Percentiles rank a stretch among this genome's conserved stretches.
phyloP scores from a whole-genome alignment of 2,113 vertebrate species.

The Vombatus ursinus region DNA sequence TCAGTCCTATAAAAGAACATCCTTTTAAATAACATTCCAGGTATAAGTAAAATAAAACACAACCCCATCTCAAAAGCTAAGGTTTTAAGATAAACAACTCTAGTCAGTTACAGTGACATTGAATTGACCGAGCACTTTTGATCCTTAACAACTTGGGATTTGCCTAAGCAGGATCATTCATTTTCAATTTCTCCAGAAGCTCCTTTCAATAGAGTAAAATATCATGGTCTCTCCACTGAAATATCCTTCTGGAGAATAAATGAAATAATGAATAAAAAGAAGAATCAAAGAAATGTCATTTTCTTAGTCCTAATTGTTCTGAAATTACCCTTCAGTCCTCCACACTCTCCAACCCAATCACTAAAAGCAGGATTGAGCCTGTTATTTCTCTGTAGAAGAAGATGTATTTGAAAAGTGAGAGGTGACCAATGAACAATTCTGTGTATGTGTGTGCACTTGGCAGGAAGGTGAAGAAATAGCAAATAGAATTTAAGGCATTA shows the following conservation, averaged over 20 bases:
- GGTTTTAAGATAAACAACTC: too few species aligned
- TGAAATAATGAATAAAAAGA: constrained; percentile 7
- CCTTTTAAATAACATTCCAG: not conserved
- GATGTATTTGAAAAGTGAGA: not conserved
- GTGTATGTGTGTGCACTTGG: not conserved
- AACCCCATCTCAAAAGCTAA: too few species aligned
- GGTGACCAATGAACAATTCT: not conserved
- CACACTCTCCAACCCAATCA: not conserved
- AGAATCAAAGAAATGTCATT: not conserved
- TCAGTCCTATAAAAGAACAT: not conserved
- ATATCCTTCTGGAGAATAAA: not conserved
- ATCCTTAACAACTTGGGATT: not conserved
- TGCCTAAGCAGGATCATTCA: not conserved
- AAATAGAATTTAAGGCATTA: constrained; percentile 12
- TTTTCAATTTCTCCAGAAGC: not conserved
- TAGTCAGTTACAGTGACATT: not conserved
- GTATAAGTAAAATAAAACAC: not conserved
- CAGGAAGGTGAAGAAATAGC: not conserved
- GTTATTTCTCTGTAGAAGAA: not conserved
- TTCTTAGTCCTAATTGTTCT: not conserved
- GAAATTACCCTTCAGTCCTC: not conserved
- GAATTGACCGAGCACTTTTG: not conserved
- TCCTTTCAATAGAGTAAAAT: not conserved
- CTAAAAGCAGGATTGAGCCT: not conserved
- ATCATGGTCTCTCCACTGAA: not conserved